These are phyloP conservation scores for Lypha dubia DNA, from an alignment of 2,888 invertebrate genomes.

Conservation along the genomic window DNA sequence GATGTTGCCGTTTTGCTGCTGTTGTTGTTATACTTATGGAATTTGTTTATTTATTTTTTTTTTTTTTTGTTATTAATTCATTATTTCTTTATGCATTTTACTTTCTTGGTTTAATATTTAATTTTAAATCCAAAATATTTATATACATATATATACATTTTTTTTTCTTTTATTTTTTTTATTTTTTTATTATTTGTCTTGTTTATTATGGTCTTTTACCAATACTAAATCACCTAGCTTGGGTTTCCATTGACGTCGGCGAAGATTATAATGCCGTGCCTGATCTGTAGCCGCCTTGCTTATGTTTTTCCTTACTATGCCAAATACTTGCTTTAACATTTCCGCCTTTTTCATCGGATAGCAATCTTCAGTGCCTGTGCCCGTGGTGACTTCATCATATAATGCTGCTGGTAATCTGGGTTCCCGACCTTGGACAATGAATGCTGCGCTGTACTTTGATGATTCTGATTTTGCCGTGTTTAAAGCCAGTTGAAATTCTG, in stretches of 20 bases:
- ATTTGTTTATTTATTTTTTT: too few species aligned
- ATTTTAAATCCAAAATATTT: too few species aligned
- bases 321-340: slow-evolving; percentile 1
- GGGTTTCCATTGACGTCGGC: not conserved
- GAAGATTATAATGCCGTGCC: not conserved
- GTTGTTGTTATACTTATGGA: too few species aligned
- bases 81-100: too few species aligned
- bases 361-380: not conserved
- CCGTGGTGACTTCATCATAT: not conserved
- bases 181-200: too few species aligned
- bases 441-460: not conserved
- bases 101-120: too few species aligned
- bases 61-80: too few species aligned
- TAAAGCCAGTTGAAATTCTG: not conserved
- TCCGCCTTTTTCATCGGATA: not conserved
- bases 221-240: not conserved
- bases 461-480: not conserved
- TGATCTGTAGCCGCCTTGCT: not conserved
- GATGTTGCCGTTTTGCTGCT: too few species aligned
- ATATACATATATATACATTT: too few species aligned
- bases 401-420: too few species aligned
- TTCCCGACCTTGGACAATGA: too few species aligned
- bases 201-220: not conserved
- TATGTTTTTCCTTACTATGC: not conserved
- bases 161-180: not conserved